Percentiles rank a stretch among this genome's conserved stretches.
phyloP scores from a whole-genome alignment of 2,113 vertebrate genomes.

The Indicator indicator region DNA sequence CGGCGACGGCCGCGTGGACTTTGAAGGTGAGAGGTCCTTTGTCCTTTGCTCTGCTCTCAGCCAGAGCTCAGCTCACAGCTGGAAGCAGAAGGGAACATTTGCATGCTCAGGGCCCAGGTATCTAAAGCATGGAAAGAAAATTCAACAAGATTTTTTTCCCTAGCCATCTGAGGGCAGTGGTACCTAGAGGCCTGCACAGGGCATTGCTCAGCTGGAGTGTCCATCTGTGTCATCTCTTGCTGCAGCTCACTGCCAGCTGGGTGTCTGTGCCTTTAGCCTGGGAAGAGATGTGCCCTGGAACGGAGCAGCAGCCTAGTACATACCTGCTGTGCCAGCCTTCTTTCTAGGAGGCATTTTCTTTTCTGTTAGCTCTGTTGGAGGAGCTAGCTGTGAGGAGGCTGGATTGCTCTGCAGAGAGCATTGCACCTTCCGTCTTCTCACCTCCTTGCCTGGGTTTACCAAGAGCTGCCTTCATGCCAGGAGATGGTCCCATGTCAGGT shows the following conservation, averaged over 20 bases:
- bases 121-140: not conserved
- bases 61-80: not conserved
- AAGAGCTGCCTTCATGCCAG: not conserved
- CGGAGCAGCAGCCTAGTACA: not conserved
- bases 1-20: slow-evolving; percentile 95
- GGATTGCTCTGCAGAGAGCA: not conserved
- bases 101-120: not conserved
- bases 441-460: not conserved
- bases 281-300: not conserved
- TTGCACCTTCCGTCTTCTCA: not conserved
- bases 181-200: not conserved
- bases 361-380: not conserved
- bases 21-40: slow-evolving; percentile 86
- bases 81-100: not conserved
- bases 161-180: not conserved
- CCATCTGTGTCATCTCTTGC: not conserved
- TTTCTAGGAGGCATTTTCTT: not conserved
- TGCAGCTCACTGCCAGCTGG: not conserved
- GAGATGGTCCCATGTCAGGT: not conserved
- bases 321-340: not conserved
- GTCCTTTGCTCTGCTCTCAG: not conserved
- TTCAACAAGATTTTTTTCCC: not conserved
- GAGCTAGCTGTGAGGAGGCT: slow-evolving; percentile 4
- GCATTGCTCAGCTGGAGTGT: not conserved
- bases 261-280: not conserved